Conservation (phyloP, 2,888 invertebrate genomes). For the Arctia plantaginis region DNA sequence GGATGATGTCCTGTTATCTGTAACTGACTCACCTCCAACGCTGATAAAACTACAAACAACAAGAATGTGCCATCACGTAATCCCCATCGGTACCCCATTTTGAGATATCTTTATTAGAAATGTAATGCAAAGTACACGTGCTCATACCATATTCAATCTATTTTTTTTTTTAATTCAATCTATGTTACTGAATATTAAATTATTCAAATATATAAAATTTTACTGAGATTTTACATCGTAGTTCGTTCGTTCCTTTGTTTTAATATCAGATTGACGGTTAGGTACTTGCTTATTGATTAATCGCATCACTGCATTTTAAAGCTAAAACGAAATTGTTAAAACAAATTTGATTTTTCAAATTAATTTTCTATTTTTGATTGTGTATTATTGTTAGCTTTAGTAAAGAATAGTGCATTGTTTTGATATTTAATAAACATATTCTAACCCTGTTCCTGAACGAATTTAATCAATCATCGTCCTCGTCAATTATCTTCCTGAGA, state of each 20-base stretch:
- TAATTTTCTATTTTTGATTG: constrained; percentile 19
- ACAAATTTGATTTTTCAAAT: constrained; percentile 28
- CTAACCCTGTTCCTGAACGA: background rate
- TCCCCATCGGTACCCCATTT: constrained; percentile 49
- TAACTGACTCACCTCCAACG: constrained; percentile 50
- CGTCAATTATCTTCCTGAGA: no score
- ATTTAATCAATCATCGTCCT: no score
- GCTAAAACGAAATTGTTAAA: constrained; percentile 7
- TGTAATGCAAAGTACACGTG: background rate
- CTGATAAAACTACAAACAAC: constrained; percentile 41
- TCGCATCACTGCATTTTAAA: constrained; percentile 5
- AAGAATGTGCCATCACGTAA: constrained; percentile 38
- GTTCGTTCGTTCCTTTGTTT: background rate
- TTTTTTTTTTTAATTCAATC: no score
- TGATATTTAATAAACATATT: background rate
- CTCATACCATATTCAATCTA: background rate
- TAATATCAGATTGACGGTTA: background rate
- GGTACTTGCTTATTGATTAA: background rate
- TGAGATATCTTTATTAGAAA: background rate
- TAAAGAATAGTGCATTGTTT: background rate
- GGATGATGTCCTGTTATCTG: background rate
- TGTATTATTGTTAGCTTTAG: background rate
- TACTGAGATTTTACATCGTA: background rate
- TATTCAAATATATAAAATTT: background rate
- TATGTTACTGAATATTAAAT: background rate